Percentiles rank a stretch among this genome's conserved stretches.
Evolutionary conservation across 2,113 vertebrate species (phyloP).

Genomic region (Zosterops hypoxanthus): DNA sequence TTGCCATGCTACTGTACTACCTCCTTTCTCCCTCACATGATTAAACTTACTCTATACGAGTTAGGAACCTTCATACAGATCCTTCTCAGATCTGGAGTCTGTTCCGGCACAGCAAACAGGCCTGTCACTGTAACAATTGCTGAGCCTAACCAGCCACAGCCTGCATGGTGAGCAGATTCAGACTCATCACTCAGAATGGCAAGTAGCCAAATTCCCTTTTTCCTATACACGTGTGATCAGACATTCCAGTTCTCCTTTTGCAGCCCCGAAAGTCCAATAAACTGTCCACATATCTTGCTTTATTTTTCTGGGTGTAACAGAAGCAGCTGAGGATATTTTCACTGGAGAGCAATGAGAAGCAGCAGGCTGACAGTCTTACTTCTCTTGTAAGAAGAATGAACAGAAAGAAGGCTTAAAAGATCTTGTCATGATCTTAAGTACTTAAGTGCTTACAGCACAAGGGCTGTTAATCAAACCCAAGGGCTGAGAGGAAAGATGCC

Average conservation of each 20-base stretch:
- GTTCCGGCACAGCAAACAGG: not conserved
- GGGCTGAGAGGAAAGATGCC: not conserved
- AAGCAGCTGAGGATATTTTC: not conserved
- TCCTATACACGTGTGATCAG: fast-evolving
- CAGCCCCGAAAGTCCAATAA: not conserved
- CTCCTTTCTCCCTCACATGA: not conserved
- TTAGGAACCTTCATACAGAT: not conserved
- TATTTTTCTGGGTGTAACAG: not conserved
- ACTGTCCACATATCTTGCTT: not conserved
- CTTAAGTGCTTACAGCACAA: not conserved
- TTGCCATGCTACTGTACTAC: too few species aligned
- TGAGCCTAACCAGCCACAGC: not conserved
- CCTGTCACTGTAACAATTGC: not conserved
- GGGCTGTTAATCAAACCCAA: constrained; percentile 25
- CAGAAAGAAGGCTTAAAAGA: not conserved
- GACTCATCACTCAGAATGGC: not conserved
- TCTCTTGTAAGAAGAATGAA: not conserved
- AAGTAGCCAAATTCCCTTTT: not conserved
- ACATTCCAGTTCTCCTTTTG: not conserved
- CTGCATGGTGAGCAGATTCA: not conserved
- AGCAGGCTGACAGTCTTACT: not conserved
- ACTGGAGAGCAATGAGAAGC: not conserved
- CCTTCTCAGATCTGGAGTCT: not conserved
- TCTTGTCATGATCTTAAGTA: constrained; percentile 3
- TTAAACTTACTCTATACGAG: not conserved